phyloP scores from a whole-genome alignment of 2,113 vertebrate species.

The Oriolus oriolus region DNA sequence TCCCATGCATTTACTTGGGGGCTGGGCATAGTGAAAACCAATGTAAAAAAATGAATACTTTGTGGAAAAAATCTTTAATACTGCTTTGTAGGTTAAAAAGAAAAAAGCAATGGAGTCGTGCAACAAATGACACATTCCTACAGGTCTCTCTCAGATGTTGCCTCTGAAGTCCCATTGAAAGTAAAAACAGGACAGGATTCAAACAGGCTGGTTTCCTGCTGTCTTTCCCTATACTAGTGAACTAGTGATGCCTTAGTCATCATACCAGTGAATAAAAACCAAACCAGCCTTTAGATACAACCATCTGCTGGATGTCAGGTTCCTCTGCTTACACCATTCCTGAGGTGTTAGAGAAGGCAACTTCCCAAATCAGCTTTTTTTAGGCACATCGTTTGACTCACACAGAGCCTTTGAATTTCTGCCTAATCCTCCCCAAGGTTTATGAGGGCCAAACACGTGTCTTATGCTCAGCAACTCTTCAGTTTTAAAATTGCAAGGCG shows the following conservation, averaged over 20 bases:
- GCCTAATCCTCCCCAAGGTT: background rate
- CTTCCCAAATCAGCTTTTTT: background rate
- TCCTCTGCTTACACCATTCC: background rate
- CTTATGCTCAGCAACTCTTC: background rate
- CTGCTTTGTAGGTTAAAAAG: background rate
- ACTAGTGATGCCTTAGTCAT: background rate
- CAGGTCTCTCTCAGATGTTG: background rate
- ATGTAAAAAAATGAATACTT: background rate
- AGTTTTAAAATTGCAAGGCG: background rate
- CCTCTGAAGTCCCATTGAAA: background rate
- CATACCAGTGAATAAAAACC: background rate
- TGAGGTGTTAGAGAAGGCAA: background rate
- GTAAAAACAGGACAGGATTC: background rate
- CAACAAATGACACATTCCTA: background rate
- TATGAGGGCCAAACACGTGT: rapidly evolving
- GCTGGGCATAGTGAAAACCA: background rate
- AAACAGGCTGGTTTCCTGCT: background rate
- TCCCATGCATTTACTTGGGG: background rate
- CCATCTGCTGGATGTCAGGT: background rate
- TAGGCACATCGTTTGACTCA: background rate
- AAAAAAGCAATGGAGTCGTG: background rate
- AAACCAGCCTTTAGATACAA: background rate
- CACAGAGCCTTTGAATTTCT: background rate
- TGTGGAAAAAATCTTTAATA: background rate
- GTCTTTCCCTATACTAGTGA: background rate